Conservation (phyloP, 2,797 vertebrate species). For the Trichosurus vulpecula region DNA sequence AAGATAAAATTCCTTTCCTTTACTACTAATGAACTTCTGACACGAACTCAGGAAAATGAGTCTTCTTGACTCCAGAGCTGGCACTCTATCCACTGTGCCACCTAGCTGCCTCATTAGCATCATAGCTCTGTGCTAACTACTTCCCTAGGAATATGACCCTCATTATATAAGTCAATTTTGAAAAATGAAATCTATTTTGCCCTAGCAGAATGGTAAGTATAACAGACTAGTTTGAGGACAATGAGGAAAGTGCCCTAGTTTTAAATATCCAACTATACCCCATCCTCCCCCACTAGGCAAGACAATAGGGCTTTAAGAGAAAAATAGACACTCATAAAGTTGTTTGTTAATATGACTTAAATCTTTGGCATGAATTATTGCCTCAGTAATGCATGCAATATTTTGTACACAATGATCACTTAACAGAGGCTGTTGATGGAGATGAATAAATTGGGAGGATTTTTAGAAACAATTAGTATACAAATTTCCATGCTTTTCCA, state of each 20-base stretch:
- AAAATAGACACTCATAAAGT: not conserved
- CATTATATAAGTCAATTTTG: not conserved
- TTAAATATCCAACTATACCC: not conserved
- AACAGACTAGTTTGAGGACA: not conserved
- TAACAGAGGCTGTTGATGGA: not conserved
- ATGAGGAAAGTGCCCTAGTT: not conserved
- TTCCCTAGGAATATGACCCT: not conserved
- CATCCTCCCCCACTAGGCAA: not conserved
- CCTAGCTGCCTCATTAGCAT: not conserved
- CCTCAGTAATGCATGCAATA: not conserved
- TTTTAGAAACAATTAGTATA: not conserved
- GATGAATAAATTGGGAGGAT: conserved; percentile 17
- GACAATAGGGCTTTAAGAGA: not conserved
- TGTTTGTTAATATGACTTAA: not conserved
- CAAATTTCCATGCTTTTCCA: not conserved
- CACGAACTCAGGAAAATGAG: not conserved
- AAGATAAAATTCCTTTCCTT: conserved; percentile 15
- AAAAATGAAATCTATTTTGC: conserved; percentile 1
- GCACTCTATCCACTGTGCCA: not conserved
- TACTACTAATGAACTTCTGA: not conserved
- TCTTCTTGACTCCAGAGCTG: no score
- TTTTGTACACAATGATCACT: conserved; percentile 2
- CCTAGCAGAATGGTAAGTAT: not conserved
- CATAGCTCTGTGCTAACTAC: not conserved
- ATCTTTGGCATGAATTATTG: not conserved